These are phyloP conservation scores for Chloroceryle inda DNA, from an alignment of 2,797 vertebrate species.

Conservation along the genomic window DNA sequence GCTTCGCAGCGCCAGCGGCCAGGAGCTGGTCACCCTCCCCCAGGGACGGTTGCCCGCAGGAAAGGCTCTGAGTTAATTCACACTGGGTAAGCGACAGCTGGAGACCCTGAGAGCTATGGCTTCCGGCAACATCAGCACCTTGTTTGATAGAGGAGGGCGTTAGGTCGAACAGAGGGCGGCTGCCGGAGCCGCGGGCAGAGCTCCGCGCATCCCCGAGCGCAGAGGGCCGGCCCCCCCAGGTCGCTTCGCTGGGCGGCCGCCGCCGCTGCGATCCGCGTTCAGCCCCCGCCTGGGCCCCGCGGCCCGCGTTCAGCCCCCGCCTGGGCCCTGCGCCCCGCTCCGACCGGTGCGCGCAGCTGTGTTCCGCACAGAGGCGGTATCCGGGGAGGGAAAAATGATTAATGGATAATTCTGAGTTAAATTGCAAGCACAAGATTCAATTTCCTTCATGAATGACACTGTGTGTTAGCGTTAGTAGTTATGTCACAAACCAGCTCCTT, in stretches of 20 bases:
- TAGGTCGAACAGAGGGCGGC: too few species aligned
- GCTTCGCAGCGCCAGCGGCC: neutral
- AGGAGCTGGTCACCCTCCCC: neutral
- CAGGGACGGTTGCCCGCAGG: rapidly evolving
- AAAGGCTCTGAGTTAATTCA: neutral
- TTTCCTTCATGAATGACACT: conserved; percentile 17
- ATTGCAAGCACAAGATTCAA: conserved; percentile 2
- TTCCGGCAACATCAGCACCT: neutral
- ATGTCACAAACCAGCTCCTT: conserved; percentile 41
- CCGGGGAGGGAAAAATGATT: neutral
- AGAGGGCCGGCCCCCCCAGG: too few species aligned
- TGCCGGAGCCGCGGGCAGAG: neutral
- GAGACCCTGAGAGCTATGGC: neutral
- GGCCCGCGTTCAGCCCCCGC: neutral
- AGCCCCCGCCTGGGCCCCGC: neutral
- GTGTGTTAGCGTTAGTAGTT: neutral
- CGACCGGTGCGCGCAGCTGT: rapidly evolving
- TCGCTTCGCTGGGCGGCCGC: neutral
- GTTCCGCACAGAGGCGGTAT: neutral
- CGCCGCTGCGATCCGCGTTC: neutral
- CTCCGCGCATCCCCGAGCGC: neutral
- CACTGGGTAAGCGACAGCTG: neutral
- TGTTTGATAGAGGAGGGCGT: rapidly evolving
- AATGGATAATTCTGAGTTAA: neutral
- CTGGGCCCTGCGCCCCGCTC: neutral